Evolutionary conservation across 1,140 invertebrate species (phyloP), one percentile per base, ranked within the genome.

Genomic region (Ephestia elutella): DNA sequence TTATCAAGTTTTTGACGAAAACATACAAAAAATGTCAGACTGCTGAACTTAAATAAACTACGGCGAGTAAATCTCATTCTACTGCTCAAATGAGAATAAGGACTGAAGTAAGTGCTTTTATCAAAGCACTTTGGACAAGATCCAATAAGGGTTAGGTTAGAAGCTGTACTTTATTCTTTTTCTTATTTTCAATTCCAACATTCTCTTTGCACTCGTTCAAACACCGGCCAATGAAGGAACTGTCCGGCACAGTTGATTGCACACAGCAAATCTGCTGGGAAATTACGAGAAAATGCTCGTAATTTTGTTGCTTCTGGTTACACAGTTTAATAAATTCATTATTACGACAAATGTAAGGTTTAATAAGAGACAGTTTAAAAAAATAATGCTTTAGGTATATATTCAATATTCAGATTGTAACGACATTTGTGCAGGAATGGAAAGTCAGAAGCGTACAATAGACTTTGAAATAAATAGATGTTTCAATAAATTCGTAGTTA

Each of bases 121-220:
- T 44, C 13, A 7, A 44, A 44, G 13, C 38, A 44, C 38, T 44
- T 25, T 17, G 13, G 15, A 44, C 13, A 44, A 44, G 15, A 44
- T 44, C 15, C 38, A 44, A 44, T 44, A 44, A 44, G 38, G 38
- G 38, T 44, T 44, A 44, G 38, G 13, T 44, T 44, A 44, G 38
- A 15, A 44, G 38, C 38, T 10, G 38, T 17, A n/a, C 38, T 44
- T 44, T n/a, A 44, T 44, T 44, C 38, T 17, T 44, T 44, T 44
- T 17, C 38, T 15, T 44, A 13, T 44, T 32, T 32, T 44, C 38
- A 44, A 44, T 44, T 15, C 38, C n/a, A 13, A 11, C 32, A 15
- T 44, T 44, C 38, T 44, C 38, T 44, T 44, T 44, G 15, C 38
- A 10, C 3, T 44, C 38, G 38, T 44, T 44, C 38, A 44, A 44